These are phyloP conservation scores for Labeo rohita DNA, from an alignment of 2,113 vertebrate genomes.

Conservation along the genomic window DNA sequence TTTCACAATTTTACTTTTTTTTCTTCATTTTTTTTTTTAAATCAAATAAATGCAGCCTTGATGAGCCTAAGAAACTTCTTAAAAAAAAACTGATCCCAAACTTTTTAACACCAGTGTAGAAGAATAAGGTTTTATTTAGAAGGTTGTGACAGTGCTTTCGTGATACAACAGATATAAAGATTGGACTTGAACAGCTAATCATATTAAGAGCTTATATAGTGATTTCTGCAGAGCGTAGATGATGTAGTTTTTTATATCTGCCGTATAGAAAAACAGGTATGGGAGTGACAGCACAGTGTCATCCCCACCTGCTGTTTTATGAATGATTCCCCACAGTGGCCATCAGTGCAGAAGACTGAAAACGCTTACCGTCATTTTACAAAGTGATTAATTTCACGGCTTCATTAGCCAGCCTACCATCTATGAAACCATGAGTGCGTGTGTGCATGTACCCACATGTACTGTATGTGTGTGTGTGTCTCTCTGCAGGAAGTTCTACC, in stretches of 20 bases:
- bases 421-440: conserved; percentile 5
- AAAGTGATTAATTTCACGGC: conserved; percentile 42
- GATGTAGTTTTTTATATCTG: no score
- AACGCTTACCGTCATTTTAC: conserved; percentile 24
- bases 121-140: no score
- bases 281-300: conserved; percentile 7
- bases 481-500: not conserved
- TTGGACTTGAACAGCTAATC: not conserved
- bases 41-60: no score
- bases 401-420: conserved; percentile 26
- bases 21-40: no score
- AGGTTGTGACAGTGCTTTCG: no score
- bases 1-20: no score
- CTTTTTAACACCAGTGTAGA: no score
- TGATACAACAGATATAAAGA: no score
- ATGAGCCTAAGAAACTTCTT: no score
- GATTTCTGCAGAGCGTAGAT: not conserved
- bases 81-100: no score
- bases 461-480: not conserved
- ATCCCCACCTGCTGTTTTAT: conserved; percentile 25
- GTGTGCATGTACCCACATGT: no score
- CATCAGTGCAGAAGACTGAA: conserved; percentile 39
- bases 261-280: not conserved
- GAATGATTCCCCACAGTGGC: conserved; percentile 21
- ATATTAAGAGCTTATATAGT: not conserved